Evolutionary conservation across 1,140 invertebrate species (phyloP).

Genomic region (Solenopsis fugax): DNA sequence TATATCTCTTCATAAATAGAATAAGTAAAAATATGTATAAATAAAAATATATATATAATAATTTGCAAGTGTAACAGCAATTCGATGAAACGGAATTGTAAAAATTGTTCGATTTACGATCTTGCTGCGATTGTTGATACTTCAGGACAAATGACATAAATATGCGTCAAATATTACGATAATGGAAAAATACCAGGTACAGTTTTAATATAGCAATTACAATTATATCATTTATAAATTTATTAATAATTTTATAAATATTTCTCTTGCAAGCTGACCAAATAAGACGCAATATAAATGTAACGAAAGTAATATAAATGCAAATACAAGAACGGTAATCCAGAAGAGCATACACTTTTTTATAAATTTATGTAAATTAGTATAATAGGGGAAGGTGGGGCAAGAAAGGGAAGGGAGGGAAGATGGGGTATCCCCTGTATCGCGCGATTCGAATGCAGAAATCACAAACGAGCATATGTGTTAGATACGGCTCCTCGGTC

Average conservation of each 20-base stretch:
- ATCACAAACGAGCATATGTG: no score
- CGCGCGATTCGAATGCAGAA: no score
- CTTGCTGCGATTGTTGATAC: background rate
- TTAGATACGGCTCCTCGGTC: no score
- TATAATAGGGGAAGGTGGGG: no score
- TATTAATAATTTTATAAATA: background rate
- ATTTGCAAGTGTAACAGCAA: background rate
- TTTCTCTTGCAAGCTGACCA: background rate
- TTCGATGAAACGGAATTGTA: background rate
- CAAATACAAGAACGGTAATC: background rate
- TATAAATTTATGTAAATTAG: no score
- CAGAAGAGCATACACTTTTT: no score
- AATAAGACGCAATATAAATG: background rate
- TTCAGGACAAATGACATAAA: background rate
- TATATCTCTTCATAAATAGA: background rate
- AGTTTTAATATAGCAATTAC: background rate
- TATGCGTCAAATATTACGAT: background rate
- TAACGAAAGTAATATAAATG: background rate
- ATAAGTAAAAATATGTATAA: background rate
- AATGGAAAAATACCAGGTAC: background rate
- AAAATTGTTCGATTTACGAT: background rate
- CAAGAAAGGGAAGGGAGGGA: no score
- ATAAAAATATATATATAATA: background rate
- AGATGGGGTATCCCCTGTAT: no score
- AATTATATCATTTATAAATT: background rate